Evolutionary conservation across 2,113 vertebrate species (phyloP), one percentile per base, ranked within the genome.

Genomic region (Galemys pyrenaicus): DNA sequence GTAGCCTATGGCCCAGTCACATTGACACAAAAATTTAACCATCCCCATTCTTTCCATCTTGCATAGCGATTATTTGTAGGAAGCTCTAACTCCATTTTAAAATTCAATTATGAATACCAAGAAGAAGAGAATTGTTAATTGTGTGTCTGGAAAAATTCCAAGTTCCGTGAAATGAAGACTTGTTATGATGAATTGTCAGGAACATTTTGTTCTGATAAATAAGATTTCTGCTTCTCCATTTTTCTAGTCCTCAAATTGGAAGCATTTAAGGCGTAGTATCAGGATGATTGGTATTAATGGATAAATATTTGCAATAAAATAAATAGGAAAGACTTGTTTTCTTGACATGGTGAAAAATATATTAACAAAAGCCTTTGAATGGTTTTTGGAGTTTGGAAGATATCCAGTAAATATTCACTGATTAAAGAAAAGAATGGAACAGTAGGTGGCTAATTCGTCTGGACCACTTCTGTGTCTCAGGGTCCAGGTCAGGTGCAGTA

Each of bases 81-180:
- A 95, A 67, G 41, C 39, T 73, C 16, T 67, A 51, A 73, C 46
- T 95, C 60, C 26, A 90, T 82, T 68, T 86, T 56, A 39, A 56
- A 94, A 83, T 89, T 85, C 70, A 89, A 44, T 92, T 90, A 60
- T 86, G 32, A 87, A 39, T 73, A 65, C 46, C 28, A 73, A 77
- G 39, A 94, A 86, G 49, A 78, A 37, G 51, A 86, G n/a, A 82
- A 28, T 26, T 86, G 13, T 68, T 77, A 95, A 86, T 81, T 92
- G 62, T 92, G 28, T 86, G 70, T 73, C 74, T 92, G 74, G 88
- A 92, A 44, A 89, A 91, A 89, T 71, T 92, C 46, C 64, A 89
- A 62, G 67, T 86, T 92, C n/a, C 68, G n/a, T n/a, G 15, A 46
- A 67, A 13, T 80, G n/a, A 78, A 87, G 70, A 73, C 10, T 82